Base-by-base conservation (phyloP, 2,797 vertebrate genomes). In the Tadarida brasiliensis region DNA sequence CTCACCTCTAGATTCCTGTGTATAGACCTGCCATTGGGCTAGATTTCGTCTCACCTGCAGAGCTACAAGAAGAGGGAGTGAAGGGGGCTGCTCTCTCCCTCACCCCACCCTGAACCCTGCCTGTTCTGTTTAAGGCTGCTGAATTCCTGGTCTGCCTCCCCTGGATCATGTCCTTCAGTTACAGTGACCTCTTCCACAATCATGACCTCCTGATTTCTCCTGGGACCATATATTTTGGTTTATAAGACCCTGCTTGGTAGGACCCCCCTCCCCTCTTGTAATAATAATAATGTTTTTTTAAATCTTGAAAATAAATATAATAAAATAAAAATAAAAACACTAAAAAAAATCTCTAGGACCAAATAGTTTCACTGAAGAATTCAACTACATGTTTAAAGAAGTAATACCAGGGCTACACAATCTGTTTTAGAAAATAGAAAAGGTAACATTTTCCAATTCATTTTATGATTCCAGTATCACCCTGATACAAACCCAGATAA, bases 21-120 rank as follows among this genome's bases (percentile, higher is more conserved):
- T 22, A 97, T 99, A 93, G 95, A 99, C 91, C 98, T 97, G 90
- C 99, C 99, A 0, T 90, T 98, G 0, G 99, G 98, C 22, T 99
- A 99, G 98, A 44, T 99, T 97, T 97, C 99, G 96, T 77, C 98
- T 33, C 98, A 99, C 96, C 84, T 99, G 91, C 99, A 99, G 88
- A 98, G 24, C 88, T 99, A 99, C 97, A 99, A 98, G 97, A 99
- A 98, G 74, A 98, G 73, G 78, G 97, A 98, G 0, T 99, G 96
- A 98, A 33, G 67, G 87, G 77, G 77, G 15, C 71, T 8, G 70
- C 2, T 44, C 49, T 47, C 68, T 16, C 59, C 28, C n/a, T 51
- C 78, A 2, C 8, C 20, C 54, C 5, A 5, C 28, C 61, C 61
- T 59, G 24, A 61, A 24, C 24, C 59, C 59, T 44, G 33, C 83